These are phyloP conservation scores for Ichneumoninae sp. DNA, from an alignment of 2,888 invertebrate genomes.

Conservation along the genomic window DNA sequence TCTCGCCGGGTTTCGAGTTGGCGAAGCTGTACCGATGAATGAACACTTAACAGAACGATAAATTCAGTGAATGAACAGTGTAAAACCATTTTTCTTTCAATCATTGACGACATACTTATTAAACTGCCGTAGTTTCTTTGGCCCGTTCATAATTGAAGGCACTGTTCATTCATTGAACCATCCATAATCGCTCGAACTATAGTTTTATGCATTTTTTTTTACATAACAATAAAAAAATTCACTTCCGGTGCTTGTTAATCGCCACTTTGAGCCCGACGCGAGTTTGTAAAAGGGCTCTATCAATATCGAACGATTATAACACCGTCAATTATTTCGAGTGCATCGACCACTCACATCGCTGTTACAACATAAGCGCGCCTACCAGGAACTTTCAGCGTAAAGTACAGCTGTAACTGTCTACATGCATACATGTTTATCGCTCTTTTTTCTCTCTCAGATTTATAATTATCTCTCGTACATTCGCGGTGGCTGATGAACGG, in stretches of 20 bases:
- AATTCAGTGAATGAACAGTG: slow-evolving; percentile 35
- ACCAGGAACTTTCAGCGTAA: slow-evolving; percentile 30
- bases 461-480: slow-evolving; percentile 44
- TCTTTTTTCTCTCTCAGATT: slow-evolving; percentile 61
- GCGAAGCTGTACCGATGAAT: slow-evolving; percentile 22
- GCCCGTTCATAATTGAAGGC: background rate
- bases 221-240: background rate
- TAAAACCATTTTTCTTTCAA: background rate
- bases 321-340: slow-evolving; percentile 31
- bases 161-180: slow-evolving; percentile 11
- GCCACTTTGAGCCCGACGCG: background rate
- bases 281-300: background rate
- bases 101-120: slow-evolving; percentile 1
- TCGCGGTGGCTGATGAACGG: slow-evolving; percentile 40
- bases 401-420: slow-evolving; percentile 22
- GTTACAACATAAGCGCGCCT: slow-evolving; percentile 21
- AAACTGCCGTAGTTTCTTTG: background rate
- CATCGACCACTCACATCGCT: slow-evolving; percentile 47
- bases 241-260: background rate
- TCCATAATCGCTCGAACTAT: background rate
- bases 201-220: background rate
- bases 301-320: slow-evolving; percentile 18
- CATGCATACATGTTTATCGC: background rate
- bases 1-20: background rate
- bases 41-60: slow-evolving; percentile 22